Evolutionary conservation across 2,888 invertebrate genomes (phyloP), one percentile per base, ranked within the genome.

Genomic region (Agelastica alni): DNA sequence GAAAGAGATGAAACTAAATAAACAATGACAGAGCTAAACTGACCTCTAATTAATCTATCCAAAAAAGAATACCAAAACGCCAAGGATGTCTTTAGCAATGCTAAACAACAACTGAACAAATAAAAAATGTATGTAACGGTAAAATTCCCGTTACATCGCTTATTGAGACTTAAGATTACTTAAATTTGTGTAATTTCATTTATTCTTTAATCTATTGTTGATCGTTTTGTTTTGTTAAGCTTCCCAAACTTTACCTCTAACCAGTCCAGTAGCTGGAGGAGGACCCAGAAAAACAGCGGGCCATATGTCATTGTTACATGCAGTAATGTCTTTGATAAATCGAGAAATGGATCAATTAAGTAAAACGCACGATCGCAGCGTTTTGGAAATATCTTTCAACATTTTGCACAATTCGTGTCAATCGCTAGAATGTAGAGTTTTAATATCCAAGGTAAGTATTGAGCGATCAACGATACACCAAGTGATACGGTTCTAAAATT

Each of bases 391-490:
- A 36, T 74, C 80, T 4, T 80, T 83, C 62, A 76, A 80, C 58
- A 62, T 82, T 39, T 64, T 83, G 16, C 73, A 77, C 7, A 84
- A 85, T 66, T 78, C 80, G 51, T 75, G 80, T 48, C 73, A 75
- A 28, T 81, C 83, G 34, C 79, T 81, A 9, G 87, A 87, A 66
- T 86, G 85, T 65, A 78, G 87, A 32, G 75, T 82, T 9, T 75
- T 84, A 39, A 74, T 86, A 32, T 70, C 83, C 0, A 87, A 87
- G 81, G 87, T 86, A 72, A 64, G 60, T 44, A n/a, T 36, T 26
- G n/a, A n/a, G n/a, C n/a, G n/a, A n/a, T n/a, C n/a, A n/a, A n/a
- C n/a, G n/a, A n/a, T n/a, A n/a, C n/a, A n/a, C n/a, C n/a, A n/a
- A n/a, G n/a, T n/a, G n/a, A n/a, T n/a, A n/a, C n/a, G n/a, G n/a